Evolutionary conservation across 2,888 invertebrate genomes (phyloP).

Genomic region (Rhabditophanes sp.): DNA sequence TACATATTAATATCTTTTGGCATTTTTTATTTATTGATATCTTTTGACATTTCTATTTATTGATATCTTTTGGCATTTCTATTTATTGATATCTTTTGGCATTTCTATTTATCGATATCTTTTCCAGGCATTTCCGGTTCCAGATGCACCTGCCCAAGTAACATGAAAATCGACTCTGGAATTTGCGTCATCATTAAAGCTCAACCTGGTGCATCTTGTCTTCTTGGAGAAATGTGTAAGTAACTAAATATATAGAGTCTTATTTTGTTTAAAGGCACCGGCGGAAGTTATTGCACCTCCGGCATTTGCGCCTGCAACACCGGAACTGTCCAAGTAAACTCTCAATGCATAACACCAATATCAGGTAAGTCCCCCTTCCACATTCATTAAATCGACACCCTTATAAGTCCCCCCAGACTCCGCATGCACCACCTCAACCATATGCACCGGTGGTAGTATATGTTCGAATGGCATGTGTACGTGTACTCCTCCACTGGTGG

Average conservation of each 20-base stretch:
- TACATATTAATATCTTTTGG: no score
- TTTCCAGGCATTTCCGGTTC: no score
- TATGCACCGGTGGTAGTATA: slow-evolving; percentile 17
- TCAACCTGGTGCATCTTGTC: slow-evolving; percentile 17
- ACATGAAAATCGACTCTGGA: slow-evolving; percentile 16
- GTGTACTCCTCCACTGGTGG: slow-evolving; percentile 19
- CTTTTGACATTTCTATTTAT: no score
- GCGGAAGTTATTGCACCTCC: slow-evolving; percentile 34
- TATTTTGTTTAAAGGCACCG: no score
- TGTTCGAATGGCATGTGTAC: slow-evolving; percentile 21
- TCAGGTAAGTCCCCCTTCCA: slow-evolving; percentile 20
- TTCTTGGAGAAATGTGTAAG: slow-evolving; percentile 29
- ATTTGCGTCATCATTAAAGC: slow-evolving; percentile 18
- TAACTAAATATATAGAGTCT: no score
- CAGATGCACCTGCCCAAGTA: slow-evolving; percentile 16
- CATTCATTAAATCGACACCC: background rate
- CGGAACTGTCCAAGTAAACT: slow-evolving; percentile 26
- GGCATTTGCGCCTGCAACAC: slow-evolving; percentile 36
- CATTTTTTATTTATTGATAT: no score
- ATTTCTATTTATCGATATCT: no score
- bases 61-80: no score
- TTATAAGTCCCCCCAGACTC: slow-evolving; percentile 33
- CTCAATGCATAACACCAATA: slow-evolving; percentile 35
- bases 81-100: no score
- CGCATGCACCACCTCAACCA: slow-evolving; percentile 17